Evolutionary conservation across 2,113 vertebrate genomes (phyloP).

Genomic region (Antigone vipio): DNA sequence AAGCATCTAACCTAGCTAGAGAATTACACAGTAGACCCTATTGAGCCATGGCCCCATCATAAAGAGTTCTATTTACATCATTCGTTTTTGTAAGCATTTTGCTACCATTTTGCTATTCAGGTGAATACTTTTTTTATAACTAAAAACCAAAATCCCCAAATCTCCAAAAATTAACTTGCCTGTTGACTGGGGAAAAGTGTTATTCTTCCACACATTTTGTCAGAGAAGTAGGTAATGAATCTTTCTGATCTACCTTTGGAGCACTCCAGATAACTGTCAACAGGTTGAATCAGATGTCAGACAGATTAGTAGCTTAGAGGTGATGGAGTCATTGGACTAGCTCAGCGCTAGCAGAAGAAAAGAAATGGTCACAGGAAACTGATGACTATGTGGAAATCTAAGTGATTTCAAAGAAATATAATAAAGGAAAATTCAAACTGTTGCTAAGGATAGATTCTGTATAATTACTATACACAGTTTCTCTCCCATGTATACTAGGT

Average conservation of each 20-base stretch:
- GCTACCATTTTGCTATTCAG: not conserved
- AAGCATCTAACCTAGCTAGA: not conserved
- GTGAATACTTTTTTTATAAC: not conserved
- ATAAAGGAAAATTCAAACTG: not conserved
- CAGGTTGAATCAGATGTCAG: constrained; percentile 61
- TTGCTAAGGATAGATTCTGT: not conserved
- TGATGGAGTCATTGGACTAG: constrained; percentile 25
- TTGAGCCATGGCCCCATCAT: not conserved
- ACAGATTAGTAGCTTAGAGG: constrained; percentile 62
- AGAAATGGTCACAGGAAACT: constrained; percentile 7
- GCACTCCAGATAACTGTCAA: constrained; percentile 47
- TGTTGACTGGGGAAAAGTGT: not conserved
- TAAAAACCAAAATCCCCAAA: not conserved
- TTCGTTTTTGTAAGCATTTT: not conserved
- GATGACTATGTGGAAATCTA: not conserved
- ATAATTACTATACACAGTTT: not conserved
- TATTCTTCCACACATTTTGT: constrained; percentile 5
- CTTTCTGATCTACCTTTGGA: constrained; percentile 38
- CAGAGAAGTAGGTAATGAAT: constrained; percentile 32
- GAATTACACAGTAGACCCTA: not conserved
- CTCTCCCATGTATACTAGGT: not conserved
- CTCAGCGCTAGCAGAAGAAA: not conserved
- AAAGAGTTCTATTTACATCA: not conserved
- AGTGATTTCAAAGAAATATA: not conserved
- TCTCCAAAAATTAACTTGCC: not conserved